These are phyloP conservation scores for Picus viridis DNA, from an alignment of 2,797 vertebrate species.

Conservation along the genomic window DNA sequence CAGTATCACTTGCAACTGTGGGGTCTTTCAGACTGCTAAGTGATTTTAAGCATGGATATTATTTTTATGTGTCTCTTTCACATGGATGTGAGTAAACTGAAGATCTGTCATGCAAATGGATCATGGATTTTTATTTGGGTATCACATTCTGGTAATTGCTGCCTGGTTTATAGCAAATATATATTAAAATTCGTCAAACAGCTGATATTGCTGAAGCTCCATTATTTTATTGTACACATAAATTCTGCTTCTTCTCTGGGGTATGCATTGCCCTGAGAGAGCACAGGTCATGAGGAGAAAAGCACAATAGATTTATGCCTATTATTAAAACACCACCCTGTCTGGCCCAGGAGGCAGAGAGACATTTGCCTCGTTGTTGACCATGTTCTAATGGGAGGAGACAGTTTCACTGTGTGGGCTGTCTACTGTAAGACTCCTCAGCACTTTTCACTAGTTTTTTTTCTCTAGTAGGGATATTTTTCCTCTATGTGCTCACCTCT, in stretches of 20 bases:
- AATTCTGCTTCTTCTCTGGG: constrained; percentile 39
- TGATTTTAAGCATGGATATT: constrained; percentile 73
- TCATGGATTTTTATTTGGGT: constrained; percentile 55
- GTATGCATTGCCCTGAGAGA: constrained; percentile 21
- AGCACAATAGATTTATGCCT: constrained; percentile 39
- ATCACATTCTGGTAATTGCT: constrained; percentile 54
- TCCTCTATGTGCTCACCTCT: not conserved
- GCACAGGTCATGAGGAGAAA: constrained; percentile 4
- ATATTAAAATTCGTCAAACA: constrained; percentile 52
- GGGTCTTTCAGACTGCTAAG: constrained; percentile 69
- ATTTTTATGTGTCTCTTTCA: constrained; percentile 71
- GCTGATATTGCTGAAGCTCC: constrained; percentile 49
- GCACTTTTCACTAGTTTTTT: not conserved
- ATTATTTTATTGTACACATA: constrained; percentile 28
- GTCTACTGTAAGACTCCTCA: not conserved
- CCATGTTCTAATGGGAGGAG: not conserved
- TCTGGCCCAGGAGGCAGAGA: constrained; percentile 9
- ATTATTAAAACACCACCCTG: constrained; percentile 18
- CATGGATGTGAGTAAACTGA: constrained; percentile 56
- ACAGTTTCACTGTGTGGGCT: not conserved
- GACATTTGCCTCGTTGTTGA: not conserved
- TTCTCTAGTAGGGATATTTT: not conserved
- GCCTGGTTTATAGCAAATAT: constrained; percentile 53
- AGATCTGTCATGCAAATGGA: constrained; percentile 63
- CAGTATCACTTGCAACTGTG: constrained; percentile 74